Base-by-base conservation (phyloP, 1,140 invertebrate species). In the Sminthurides bifidus region DNA sequence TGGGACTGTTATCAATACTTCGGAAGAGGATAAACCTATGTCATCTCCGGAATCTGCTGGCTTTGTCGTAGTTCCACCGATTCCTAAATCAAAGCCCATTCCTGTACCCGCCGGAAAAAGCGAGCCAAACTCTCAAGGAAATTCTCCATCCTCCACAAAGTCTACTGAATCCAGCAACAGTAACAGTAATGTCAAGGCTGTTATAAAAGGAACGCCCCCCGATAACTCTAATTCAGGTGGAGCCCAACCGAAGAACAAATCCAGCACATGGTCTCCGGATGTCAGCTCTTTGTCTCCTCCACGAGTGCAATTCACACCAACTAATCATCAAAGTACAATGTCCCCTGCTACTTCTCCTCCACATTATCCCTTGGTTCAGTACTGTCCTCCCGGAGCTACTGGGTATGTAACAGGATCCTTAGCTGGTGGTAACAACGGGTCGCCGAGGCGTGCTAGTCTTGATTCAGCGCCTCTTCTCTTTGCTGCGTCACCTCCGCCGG, bases 281-380 rank as follows among this genome's bases (percentile, higher is more conserved):
- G 84, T 92, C 56, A 85, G 83, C 59, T 92, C 88, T 2, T 77
- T 93, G 35, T 92, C 88, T 48, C 89, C 90, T 56, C 89, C 90
- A 46, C 81, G 84, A 64, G 87, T 84, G 10, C 63, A 65, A 30
- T 65, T 65, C 40, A 65, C 63, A 15, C 63, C 63, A 21, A 64
- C 62, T 15, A 65, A 59, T 4, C n/a, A n/a, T n/a, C 55, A 55
- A 31, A 56, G 57, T 31, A 61, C 56, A 17, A 19, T 60, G 17
- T 60, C 62, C 17, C 61, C 58, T 21, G 59, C 58, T 12, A 52
- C 62, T 19, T 58, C 63, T 15, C 60, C 63, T 37, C 63, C 59
- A 30, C 52, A 61, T 31, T 65, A 46, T 38, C 63, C 60, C 19
- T 29, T 65, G 10, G 60, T 61, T 10, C 59, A 61, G 23, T 64